Base-by-base conservation (phyloP, 2,888 invertebrate species). In the Heliconius sara region DNA sequence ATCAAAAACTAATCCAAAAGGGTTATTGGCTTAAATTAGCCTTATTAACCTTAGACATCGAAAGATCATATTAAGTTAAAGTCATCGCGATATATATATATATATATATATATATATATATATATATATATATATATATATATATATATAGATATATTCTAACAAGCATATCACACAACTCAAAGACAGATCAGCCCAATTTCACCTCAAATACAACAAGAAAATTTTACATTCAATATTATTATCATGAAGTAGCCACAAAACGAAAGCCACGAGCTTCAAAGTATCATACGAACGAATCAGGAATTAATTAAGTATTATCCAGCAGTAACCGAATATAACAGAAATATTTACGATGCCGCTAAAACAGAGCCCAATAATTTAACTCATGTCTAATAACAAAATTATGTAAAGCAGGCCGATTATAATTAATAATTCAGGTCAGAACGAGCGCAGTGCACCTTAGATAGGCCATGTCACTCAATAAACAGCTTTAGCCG, bases 391-490 rank as follows among this genome's bases (percentile, higher is more conserved):
- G 89, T 89, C 88, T 92, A 92, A 94, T 94, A 93, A 92, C 92
- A 91, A 92, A 94, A 93, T 94, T 94, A 94, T 94, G 94, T 93
- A 92, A 93, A 94, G 90, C 85, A 87, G 86, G 84, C 87, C 89
- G 89, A 91, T 94, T 92, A 90, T 91, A 93, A 94, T 94, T 93
- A 94, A 92, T 94, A 93, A 93, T 94, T 92, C 87, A 87, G 91
- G 85, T 88, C 86, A 85, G 86, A 91, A 89, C 86, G 88, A 89
- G 89, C 88, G 25, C 81, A 81, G 79, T 81, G 78, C 76, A 88
- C 89, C 87, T 88, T 84, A 88, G 89, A 90, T 89, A 86, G 74
- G 60, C 60, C 86, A 85, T 83, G 84, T 79, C 77, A 79, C 82
- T 79, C 79, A 52, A 82, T 80, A 85, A 84, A 81, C 84, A 73